Conservation (phyloP, 2,888 invertebrate genomes). For the Salpingus planirostris region DNA sequence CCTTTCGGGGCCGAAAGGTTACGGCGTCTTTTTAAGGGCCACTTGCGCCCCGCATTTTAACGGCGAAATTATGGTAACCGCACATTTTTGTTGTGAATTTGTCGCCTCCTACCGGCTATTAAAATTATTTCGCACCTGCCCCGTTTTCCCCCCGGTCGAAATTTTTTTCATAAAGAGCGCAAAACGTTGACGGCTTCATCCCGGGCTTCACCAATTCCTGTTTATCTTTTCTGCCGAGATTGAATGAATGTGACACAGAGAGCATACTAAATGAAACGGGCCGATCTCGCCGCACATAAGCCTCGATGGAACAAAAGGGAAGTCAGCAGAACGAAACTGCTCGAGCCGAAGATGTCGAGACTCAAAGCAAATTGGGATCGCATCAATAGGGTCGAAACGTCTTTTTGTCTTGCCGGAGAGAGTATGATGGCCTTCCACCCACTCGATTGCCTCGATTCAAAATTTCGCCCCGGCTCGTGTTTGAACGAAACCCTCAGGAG, state of each 20-base stretch:
- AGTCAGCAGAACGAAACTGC: slow-evolving; percentile 13
- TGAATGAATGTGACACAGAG: slow-evolving; percentile 15
- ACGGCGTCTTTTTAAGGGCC: slow-evolving; percentile 23
- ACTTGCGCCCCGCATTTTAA: slow-evolving; percentile 27
- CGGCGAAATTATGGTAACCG: slow-evolving; percentile 20
- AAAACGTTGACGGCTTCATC: no score
- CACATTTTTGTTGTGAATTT: slow-evolving; percentile 10
- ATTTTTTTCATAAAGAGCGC: no score
- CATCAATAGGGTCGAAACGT: slow-evolving; percentile 8
- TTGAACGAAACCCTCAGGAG: no score
- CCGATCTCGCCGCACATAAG: slow-evolving; percentile 10
- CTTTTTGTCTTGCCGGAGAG: slow-evolving; percentile 4
- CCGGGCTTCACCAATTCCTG: slow-evolving; percentile 13
- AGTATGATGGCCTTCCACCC: slow-evolving; percentile 2
- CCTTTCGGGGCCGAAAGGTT: slow-evolving; percentile 25
- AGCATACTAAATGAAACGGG: slow-evolving; percentile 14
- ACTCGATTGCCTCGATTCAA: background rate
- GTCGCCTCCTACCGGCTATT: no score
- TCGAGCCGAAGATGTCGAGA: slow-evolving; percentile 10
- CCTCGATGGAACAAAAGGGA: slow-evolving; percentile 16
- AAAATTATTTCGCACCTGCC: no score
- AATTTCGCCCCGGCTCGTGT: no score
- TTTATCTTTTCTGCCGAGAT: slow-evolving; percentile 16
- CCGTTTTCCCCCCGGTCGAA: no score
- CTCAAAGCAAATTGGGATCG: slow-evolving; percentile 12